A percentile compares a stretch with the other conserved stretches of the same genome.
Evolutionary conservation across 2,888 invertebrate species (phyloP).

Genomic region (Xylota segnis): DNA sequence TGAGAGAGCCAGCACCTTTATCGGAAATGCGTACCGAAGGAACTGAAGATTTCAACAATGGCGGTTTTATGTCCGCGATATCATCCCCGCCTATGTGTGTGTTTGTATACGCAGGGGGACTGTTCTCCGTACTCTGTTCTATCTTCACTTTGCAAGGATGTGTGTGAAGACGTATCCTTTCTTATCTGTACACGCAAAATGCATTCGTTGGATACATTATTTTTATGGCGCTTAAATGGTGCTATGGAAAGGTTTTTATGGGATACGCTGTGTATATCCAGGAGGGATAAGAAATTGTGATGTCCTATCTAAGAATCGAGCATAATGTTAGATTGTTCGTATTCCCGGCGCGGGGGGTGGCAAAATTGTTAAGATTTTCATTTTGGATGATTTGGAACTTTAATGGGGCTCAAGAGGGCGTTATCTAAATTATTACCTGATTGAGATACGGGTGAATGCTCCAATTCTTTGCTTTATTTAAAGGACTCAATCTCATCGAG

Average conservation of each 20-base stretch:
- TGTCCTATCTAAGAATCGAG: conserved; percentile 46
- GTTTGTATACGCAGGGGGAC: conserved; percentile 14
- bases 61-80: conserved; percentile 81
- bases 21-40: conserved; percentile 78
- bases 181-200: conserved; percentile 75
- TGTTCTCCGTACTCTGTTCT: neutral
- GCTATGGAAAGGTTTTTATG: conserved; percentile 29
- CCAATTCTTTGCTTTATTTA: conserved; percentile 11
- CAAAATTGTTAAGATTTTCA: conserved; percentile 53
- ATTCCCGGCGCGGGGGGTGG: neutral
- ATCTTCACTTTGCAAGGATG: conserved; percentile 11
- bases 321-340: conserved; percentile 2
- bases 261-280: conserved; percentile 32
- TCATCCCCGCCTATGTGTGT: conserved; percentile 49
- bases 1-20: conserved; percentile 71
- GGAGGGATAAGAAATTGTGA: conserved; percentile 55
- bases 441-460: conserved; percentile 56
- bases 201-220: conserved; percentile 69
- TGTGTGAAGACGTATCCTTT: conserved; percentile 60
- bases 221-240: conserved; percentile 61
- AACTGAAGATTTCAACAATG: conserved; percentile 82
- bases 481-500: neutral
- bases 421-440: conserved; percentile 69
- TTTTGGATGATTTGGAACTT: conserved; percentile 53
- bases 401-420: conserved; percentile 70